These are phyloP conservation scores for Cabera pusaria DNA, from an alignment of 2,888 invertebrate species.

Conservation along the genomic window DNA sequence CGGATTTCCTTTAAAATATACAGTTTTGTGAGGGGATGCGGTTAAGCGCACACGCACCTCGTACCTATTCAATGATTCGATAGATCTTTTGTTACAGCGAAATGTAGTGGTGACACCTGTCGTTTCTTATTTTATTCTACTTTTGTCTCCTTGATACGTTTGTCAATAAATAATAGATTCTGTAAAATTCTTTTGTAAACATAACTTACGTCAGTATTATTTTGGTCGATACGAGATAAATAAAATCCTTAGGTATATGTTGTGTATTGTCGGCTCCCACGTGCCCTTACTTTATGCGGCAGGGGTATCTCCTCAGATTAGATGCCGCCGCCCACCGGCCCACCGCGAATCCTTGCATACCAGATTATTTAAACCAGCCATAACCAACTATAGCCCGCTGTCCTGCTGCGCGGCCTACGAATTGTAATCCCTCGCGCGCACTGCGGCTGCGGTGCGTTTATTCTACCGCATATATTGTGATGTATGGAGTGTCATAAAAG, in stretches of 20 bases:
- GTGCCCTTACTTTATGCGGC: conserved; percentile 57
- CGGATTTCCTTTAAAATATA: conserved; percentile 24
- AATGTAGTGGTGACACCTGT: conserved; percentile 48
- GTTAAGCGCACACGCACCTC: conserved; percentile 61
- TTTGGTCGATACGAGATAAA: conserved; percentile 4
- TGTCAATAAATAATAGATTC: no score
- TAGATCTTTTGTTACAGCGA: conserved; percentile 45
- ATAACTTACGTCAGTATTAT: no score
- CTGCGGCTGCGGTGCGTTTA: no score
- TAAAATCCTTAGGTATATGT: conserved; percentile 24
- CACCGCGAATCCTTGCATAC: conserved; percentile 36
- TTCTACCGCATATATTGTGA: no score
- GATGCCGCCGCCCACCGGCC: conserved; percentile 64
- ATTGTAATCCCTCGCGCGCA: no score
- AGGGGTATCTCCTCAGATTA: conserved; percentile 63
- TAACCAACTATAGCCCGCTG: no score
- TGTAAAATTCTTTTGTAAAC: no score
- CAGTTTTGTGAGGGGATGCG: conserved; percentile 44
- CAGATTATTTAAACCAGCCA: conserved; percentile 25
- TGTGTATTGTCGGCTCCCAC: conserved; percentile 36
- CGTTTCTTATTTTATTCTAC: conserved; percentile 33
- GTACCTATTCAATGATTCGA: conserved; percentile 44
- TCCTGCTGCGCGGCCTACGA: no score
- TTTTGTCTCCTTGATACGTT: no score
- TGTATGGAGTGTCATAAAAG: no score